phyloP scores from a whole-genome alignment of 2,888 invertebrate genomes.

The Rotaria magnacalcarata region DNA sequence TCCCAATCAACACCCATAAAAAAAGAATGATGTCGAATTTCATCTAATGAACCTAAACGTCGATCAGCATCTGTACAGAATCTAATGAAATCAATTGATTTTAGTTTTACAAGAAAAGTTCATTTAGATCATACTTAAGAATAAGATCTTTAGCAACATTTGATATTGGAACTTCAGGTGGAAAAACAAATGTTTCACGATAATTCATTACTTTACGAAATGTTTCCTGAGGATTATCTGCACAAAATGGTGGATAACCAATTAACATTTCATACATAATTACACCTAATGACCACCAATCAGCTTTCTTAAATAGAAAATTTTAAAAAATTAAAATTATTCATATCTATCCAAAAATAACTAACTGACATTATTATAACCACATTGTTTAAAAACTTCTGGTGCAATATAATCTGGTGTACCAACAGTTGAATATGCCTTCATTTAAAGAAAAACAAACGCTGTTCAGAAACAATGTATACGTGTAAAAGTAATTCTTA shows the following conservation, averaged over 20 bases:
- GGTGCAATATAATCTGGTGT: constrained; percentile 99
- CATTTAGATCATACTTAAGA: not conserved
- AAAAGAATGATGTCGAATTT: constrained; percentile 82
- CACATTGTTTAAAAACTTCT: constrained; percentile 87
- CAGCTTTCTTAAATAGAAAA: not conserved
- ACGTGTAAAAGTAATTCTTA: not conserved
- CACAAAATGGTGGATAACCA: constrained; percentile 98
- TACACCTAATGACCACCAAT: constrained; percentile 93
- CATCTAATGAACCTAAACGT: constrained; percentile 85
- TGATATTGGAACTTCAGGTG: constrained; percentile 98
- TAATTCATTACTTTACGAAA: constrained; percentile 98
- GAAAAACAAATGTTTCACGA: constrained; percentile 94
- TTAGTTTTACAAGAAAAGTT: not conserved
- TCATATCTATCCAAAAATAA: not conserved
- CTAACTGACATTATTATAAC: constrained; percentile 89
- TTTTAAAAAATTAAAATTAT: too few relatives aligned
- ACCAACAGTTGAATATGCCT: constrained; percentile 69
- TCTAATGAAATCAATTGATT: constrained; percentile 60
- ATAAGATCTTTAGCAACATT: constrained; percentile 93
- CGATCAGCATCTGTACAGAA: constrained; percentile 95
- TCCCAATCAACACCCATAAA: constrained; percentile 94
- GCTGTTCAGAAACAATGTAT: too few relatives aligned
- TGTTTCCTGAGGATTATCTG: constrained; percentile 93
- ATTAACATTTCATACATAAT: constrained; percentile 99
- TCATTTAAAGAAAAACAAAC: too few relatives aligned